phyloP scores from a whole-genome alignment of 2,113 vertebrate genomes.

The Corythornis vintsioides region DNA sequence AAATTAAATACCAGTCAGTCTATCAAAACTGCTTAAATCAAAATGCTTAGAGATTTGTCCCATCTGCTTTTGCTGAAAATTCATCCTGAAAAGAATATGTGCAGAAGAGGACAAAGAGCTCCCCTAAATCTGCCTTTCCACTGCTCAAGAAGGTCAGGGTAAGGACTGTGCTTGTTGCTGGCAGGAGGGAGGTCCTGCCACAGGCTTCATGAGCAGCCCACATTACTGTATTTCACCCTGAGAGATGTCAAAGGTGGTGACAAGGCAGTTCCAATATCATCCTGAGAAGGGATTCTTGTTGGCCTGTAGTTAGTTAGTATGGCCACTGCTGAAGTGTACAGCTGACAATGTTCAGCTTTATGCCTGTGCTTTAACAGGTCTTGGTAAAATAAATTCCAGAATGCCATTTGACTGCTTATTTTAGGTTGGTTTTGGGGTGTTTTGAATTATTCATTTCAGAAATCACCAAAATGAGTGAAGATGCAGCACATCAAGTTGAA shows the following conservation, averaged over 20 bases:
- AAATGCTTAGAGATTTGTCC: neutral
- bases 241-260: neutral
- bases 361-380: neutral
- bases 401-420: neutral
- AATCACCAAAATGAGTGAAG: constrained; percentile 68
- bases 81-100: neutral
- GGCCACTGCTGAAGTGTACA: neutral
- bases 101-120: neutral
- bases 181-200: neutral
- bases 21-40: neutral
- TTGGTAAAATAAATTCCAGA: neutral
- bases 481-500: constrained; percentile 76
- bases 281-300: neutral
- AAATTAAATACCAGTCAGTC: neutral
- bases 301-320: neutral
- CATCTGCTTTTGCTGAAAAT: neutral
- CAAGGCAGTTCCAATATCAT: neutral
- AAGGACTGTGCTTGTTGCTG: neutral
- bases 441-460: constrained; percentile 60
- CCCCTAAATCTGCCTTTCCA: neutral
- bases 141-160: neutral
- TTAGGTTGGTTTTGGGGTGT: neutral
- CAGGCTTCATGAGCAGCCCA: neutral
- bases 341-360: neutral
- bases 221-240: neutral